A percentile compares a stretch with the other conserved stretches of the same genome.
These are phyloP conservation scores for Eilema caniola DNA, from an alignment of 2,888 invertebrate species.

Conservation along the genomic window DNA sequence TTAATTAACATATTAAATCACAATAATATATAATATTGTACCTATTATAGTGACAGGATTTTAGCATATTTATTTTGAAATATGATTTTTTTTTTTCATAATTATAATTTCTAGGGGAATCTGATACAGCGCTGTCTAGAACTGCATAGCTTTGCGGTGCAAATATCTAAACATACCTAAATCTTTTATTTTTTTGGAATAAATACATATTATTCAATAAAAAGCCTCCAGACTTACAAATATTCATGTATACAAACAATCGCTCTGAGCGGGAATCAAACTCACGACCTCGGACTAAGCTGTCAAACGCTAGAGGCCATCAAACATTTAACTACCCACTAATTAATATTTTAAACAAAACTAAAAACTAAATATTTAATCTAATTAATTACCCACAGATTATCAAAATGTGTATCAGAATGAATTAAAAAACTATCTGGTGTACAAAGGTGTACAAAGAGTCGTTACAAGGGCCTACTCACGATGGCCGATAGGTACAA, in stretches of 20 bases:
- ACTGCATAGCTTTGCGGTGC: too few relatives aligned
- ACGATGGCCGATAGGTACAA: constrained; percentile 5
- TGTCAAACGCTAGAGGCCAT: background rate
- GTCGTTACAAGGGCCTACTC: constrained; percentile 16
- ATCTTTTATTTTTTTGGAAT: too few relatives aligned
- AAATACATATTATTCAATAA: too few relatives aligned
- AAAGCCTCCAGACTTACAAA: too few relatives aligned
- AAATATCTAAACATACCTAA: too few relatives aligned
- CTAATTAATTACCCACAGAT: background rate
- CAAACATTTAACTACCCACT: background rate
- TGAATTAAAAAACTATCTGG: background rate
- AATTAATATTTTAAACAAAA: background rate
- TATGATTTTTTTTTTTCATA: too few relatives aligned
- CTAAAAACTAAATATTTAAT: background rate
- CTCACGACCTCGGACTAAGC: too few relatives aligned
- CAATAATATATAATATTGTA: background rate
- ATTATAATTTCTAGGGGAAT: too few relatives aligned
- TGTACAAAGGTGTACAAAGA: constrained; percentile 18
- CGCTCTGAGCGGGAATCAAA: too few relatives aligned
- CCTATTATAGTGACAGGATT: background rate
- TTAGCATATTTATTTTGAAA: background rate
- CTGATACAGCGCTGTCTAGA: too few relatives aligned
- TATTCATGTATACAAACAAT: too few relatives aligned
- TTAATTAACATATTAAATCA: background rate
- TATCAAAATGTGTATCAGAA: constrained; percentile 9